Evolutionary conservation across 2,113 vertebrate genomes (phyloP), one percentile per base, ranked within the genome.

Genomic region (Notechis scutatus): DNA sequence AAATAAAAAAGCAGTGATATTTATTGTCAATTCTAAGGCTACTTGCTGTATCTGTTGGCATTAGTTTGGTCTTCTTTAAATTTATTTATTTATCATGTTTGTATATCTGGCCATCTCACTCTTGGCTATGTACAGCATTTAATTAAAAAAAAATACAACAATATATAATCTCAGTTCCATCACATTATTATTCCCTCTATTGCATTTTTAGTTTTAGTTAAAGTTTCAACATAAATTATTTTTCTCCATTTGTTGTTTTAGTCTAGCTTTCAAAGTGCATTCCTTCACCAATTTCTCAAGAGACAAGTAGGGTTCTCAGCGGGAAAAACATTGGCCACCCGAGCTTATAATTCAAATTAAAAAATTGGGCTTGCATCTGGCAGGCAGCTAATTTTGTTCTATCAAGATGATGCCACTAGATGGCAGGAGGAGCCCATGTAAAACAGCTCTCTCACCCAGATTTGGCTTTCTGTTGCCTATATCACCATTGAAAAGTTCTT

Each of bases 351-450:
- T 52, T 47, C 47, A 52, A 50, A 52, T 87, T 87, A 52, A 47
- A 87, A 87, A 18, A 1, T 29, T 87, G 47, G 50, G 11, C 14
- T 21, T 5, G 26, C 10, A 47, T 45, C 4, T 29, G 47, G 6
- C 24, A 39, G 74, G 74, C 74, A 42, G 18, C 18, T 81, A 81
- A 81, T 81, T 21, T 45, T 56, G 8, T 20, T n/a, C 39, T 88
- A 9, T 61, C 39, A 39, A 34, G 2, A 0, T 4, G 8, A 1
- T 5, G 15, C 11, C 96, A 92, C 92, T 93, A 96, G 96, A 91
- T 95, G 97, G 96, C 81, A 93, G 90, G 91, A 81, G 92, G 94
- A 56, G 24, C 92, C 93, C 89, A 85, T 47, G 50, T 64, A 95
- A 92, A 69, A 11, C 3, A 0, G 2, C 12, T 0, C 2, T 3